Evolutionary conservation across 2,888 invertebrate species (phyloP).

Genomic region (Portevinia maculata): DNA sequence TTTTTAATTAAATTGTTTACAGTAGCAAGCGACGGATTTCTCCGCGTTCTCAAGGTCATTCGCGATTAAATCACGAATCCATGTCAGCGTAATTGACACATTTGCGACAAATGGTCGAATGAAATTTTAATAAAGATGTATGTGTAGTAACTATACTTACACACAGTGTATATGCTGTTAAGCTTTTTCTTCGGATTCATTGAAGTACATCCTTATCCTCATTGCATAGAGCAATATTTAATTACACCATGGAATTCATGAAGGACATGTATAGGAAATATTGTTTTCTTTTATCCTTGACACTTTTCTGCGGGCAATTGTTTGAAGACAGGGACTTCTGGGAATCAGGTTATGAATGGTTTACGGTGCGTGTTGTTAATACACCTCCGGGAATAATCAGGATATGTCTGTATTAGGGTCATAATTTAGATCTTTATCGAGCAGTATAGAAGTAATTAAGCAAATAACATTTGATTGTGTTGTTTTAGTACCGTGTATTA

Average conservation of each 20-base stretch:
- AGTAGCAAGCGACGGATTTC: neutral
- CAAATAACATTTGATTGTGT: slow-evolving; percentile 66
- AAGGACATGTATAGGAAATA: slow-evolving; percentile 10
- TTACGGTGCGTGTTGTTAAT: slow-evolving; percentile 51
- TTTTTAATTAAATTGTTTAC: slow-evolving; percentile 57
- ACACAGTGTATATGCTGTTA: neutral
- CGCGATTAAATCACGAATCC: neutral
- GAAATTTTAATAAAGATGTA: neutral
- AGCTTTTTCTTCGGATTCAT: neutral
- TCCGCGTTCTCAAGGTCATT: neutral
- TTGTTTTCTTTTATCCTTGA: neutral
- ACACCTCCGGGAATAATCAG: slow-evolving; percentile 56
- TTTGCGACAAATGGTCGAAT: neutral
- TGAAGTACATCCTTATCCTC: slow-evolving; percentile 42
- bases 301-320: neutral
- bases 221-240: slow-evolving; percentile 59
- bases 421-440: slow-evolving; percentile 69
- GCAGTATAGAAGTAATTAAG: slow-evolving; percentile 56
- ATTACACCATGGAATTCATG: slow-evolving; percentile 36
- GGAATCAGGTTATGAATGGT: slow-evolving; percentile 33
- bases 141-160: neutral
- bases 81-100: no score
- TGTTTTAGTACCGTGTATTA: slow-evolving; percentile 46
- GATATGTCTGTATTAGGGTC: slow-evolving; percentile 61
- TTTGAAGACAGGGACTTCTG: slow-evolving; percentile 4